Percentiles rank a stretch among this genome's conserved stretches.
phyloP scores from a whole-genome alignment of 2,113 vertebrate genomes.

The Dryoscopus gambensis region DNA sequence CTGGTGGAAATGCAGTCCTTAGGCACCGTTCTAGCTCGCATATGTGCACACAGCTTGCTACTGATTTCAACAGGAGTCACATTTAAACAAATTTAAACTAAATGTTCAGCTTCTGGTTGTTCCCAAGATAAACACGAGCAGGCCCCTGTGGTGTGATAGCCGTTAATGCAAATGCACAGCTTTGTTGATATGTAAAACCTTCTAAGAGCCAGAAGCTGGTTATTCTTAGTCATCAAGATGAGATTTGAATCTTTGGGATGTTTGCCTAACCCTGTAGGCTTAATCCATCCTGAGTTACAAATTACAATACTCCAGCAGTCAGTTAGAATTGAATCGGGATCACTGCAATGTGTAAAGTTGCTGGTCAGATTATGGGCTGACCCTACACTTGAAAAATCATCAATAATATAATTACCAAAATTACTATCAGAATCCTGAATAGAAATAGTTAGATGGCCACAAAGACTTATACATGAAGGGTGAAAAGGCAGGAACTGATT shows the following conservation, averaged over 20 bases:
- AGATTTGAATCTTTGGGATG: conserved; percentile 59
- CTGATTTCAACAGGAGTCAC: conserved; percentile 50
- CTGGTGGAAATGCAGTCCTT: conserved; percentile 25
- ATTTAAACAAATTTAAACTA: conserved; percentile 60
- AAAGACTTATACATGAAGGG: neutral
- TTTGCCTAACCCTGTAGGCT: conserved; percentile 57
- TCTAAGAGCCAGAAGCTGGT: conserved; percentile 55
- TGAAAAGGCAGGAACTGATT: conserved; percentile 33
- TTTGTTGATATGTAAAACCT: conserved; percentile 63
- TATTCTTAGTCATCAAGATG: conserved; percentile 64
- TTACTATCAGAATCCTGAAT: neutral
- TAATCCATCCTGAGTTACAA: conserved; percentile 49
- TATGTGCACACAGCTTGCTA: conserved; percentile 64
- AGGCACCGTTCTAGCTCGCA: conserved; percentile 18
- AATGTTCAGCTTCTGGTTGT: conserved; percentile 59
- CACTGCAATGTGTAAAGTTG: neutral
- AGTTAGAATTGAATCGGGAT: neutral
- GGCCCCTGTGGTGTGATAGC: conserved; percentile 59
- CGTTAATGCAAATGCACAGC: conserved; percentile 57
- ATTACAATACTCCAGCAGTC: neutral
- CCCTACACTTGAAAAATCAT: neutral
- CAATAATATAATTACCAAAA: conserved; percentile 1
- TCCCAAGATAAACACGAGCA: conserved; percentile 61
- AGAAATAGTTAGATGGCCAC: neutral
- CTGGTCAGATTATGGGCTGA: neutral